Conservation (phyloP, 2,888 invertebrate genomes). For the Chrysotoxum bicinctum region DNA sequence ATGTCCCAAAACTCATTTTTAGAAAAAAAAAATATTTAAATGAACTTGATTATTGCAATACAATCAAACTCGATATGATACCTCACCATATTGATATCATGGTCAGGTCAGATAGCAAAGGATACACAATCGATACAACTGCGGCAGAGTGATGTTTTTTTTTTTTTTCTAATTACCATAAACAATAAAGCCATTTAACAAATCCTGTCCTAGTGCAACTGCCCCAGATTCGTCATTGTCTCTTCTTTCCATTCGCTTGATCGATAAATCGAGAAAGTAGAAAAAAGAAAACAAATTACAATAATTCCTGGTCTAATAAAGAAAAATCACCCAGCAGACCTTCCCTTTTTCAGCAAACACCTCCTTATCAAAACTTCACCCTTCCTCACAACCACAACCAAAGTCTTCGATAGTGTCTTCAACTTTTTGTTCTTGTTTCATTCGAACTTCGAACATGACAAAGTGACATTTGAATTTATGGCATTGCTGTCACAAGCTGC, state of each 20-base stretch:
- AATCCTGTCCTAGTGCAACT: constrained; percentile 57
- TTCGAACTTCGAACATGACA: constrained; percentile 62
- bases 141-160: neutral
- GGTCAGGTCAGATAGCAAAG: neutral
- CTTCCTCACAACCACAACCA: neutral
- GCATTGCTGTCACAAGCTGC: constrained; percentile 61
- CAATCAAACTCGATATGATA: neutral
- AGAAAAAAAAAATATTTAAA: neutral
- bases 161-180: constrained; percentile 43
- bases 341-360: neutral
- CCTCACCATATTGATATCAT: neutral
- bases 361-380: neutral
- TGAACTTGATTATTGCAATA: neutral
- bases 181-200: constrained; percentile 17
- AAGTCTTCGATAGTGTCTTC: neutral
- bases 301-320: constrained; percentile 37
- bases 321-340: constrained; percentile 10
- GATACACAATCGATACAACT: neutral
- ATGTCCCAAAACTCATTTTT: too few species aligned
- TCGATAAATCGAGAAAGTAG: constrained; percentile 44
- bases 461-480: constrained; percentile 67
- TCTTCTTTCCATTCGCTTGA: constrained; percentile 52
- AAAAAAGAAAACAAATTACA: constrained; percentile 11
- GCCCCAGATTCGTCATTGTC: constrained; percentile 44
- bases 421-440: constrained; percentile 10